phyloP scores from a whole-genome alignment of 2,113 vertebrate species.

The Charina bottae region DNA sequence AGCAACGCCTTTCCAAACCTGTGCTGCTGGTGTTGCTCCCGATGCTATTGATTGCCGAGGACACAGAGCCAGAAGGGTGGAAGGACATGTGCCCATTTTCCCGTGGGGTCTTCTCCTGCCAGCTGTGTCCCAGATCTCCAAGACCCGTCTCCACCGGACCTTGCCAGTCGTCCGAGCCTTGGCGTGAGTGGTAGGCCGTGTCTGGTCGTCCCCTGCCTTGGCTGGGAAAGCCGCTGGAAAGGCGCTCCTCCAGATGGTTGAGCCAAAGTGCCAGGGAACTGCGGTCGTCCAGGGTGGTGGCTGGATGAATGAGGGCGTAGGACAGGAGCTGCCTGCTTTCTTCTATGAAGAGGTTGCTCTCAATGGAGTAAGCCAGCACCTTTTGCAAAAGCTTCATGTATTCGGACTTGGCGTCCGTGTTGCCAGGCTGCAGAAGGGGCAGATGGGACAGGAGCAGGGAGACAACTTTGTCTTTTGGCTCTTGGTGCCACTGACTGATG shows the following conservation, averaged over 20 bases:
- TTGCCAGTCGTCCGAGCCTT: slow-evolving; percentile 90
- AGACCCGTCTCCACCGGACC: slow-evolving; percentile 77
- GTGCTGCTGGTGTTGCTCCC: slow-evolving; percentile 77
- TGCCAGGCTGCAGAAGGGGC: slow-evolving; percentile 92
- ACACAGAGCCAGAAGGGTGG: slow-evolving; percentile 78
- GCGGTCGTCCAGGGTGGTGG: slow-evolving; percentile 93
- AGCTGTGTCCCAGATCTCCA: slow-evolving; percentile 79
- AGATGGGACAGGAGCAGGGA: slow-evolving; percentile 90
- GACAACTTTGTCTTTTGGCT: slow-evolving; percentile 90
- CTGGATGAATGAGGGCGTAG: slow-evolving; percentile 94
- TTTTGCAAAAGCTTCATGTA: slow-evolving; percentile 96
- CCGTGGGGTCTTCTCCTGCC: slow-evolving; percentile 86
- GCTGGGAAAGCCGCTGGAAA: slow-evolving; percentile 78
- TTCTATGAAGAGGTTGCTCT: slow-evolving; percentile 93
- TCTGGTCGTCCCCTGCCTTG: slow-evolving; percentile 68
- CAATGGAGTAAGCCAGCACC: slow-evolving; percentile 91
- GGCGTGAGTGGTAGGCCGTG: slow-evolving; percentile 82
- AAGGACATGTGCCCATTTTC: slow-evolving; percentile 91
- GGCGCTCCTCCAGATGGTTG: slow-evolving; percentile 90
- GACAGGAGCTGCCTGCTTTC: slow-evolving; percentile 94
- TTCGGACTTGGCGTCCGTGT: slow-evolving; percentile 91
- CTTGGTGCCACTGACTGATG: slow-evolving; percentile 93
- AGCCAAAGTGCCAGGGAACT: slow-evolving; percentile 92
- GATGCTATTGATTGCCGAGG: slow-evolving; percentile 84
- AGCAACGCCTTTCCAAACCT: slow-evolving; percentile 66